Conservation (phyloP, 2,888 invertebrate genomes). For the Drosophila seclusa region DNA sequence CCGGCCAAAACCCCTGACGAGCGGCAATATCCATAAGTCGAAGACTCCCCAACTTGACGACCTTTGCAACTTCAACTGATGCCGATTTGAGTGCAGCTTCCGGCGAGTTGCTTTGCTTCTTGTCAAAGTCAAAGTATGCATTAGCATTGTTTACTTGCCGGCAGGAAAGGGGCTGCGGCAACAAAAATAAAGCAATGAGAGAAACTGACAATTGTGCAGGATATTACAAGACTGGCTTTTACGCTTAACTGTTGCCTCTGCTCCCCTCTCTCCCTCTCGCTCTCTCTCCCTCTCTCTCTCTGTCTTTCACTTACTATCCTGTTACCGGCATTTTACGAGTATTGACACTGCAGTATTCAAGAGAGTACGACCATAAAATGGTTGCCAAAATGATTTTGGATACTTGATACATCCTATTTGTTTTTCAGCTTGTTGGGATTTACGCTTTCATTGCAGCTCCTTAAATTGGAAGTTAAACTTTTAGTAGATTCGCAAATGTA, state of each 20-base stretch:
- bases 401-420: constrained; percentile 33
- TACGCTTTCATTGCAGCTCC: not conserved
- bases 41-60: not conserved
- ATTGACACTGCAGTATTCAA: constrained; percentile 34
- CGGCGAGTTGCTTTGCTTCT: constrained; percentile 28
- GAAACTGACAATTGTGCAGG: constrained; percentile 66
- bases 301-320: not conserved
- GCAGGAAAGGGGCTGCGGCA: constrained; percentile 25
- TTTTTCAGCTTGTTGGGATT: not conserved
- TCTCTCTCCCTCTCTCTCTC: not conserved
- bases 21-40: constrained; percentile 37
- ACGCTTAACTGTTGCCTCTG: constrained; percentile 44
- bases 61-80: constrained; percentile 3
- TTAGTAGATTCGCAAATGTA: not conserved
- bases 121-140: constrained; percentile 62
- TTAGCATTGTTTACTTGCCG: constrained; percentile 72
- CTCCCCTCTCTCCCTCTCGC: not conserved
- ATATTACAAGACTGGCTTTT: constrained; percentile 57
- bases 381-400: constrained; percentile 26
- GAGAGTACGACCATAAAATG: constrained; percentile 21
- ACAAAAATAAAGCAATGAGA: constrained; percentile 59
- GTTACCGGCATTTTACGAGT: constrained; percentile 34
- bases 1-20: constrained; percentile 23
- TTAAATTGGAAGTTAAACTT: constrained; percentile 22
- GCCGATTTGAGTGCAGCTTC: constrained; percentile 29